Conservation (phyloP, 1,140 invertebrate genomes). For the Microplitis mediator region DNA sequence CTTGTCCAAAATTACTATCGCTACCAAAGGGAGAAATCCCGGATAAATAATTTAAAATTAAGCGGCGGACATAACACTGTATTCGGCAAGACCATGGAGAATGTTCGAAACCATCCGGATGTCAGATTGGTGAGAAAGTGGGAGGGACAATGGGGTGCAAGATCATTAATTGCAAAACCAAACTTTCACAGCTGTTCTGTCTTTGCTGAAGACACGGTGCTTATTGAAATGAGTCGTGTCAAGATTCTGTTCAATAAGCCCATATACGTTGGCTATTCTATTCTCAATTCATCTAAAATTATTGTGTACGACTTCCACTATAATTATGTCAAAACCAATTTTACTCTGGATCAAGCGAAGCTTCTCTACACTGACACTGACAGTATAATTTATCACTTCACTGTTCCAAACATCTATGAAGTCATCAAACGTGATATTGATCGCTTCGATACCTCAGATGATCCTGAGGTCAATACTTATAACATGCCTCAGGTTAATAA, state of each 20-base stretch:
- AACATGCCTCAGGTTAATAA: neutral
- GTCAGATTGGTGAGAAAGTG: slow-evolving; percentile 46
- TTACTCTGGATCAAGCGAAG: neutral
- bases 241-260: slow-evolving; percentile 39
- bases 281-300: slow-evolving; percentile 31
- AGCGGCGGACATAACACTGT: too few species aligned
- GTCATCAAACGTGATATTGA: slow-evolving; percentile 7
- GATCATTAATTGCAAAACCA: neutral
- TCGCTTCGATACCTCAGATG: slow-evolving; percentile 12
- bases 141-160: slow-evolving; percentile 34
- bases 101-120: slow-evolving; percentile 47
- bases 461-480: neutral
- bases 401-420: neutral
- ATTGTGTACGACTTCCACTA: slow-evolving; percentile 47
- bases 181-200: neutral
- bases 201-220: neutral
- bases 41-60: too few species aligned
- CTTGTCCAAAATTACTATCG: too few species aligned
- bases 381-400: neutral
- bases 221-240: neutral
- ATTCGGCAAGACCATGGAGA: slow-evolving; percentile 9
- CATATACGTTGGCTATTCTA: slow-evolving; percentile 30
- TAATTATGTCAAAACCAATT: slow-evolving; percentile 36
- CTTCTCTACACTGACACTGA: neutral
- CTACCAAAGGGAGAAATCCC: too few species aligned